phyloP scores from a whole-genome alignment of 1,140 invertebrate species.

The Ceratina australensis region DNA sequence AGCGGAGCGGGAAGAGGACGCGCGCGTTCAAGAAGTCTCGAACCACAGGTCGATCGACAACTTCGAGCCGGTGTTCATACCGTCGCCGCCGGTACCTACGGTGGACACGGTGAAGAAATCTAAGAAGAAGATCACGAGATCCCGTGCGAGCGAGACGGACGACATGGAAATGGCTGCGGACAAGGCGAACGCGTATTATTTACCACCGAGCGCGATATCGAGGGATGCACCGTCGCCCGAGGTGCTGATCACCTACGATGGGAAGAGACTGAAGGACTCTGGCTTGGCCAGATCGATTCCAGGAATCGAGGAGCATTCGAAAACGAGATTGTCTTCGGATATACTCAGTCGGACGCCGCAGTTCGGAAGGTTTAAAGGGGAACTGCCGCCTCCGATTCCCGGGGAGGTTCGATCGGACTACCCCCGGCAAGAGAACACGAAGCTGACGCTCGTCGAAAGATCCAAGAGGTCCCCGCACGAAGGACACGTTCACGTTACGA shows the following conservation, averaged over 20 bases:
- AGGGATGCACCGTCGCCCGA: conserved; percentile 70
- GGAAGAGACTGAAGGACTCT: conserved; percentile 84
- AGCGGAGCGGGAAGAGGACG: conserved; percentile 46
- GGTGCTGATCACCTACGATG: conserved; percentile 86
- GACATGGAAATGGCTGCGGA: conserved; percentile 85
- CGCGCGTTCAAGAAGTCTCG: conserved; percentile 69
- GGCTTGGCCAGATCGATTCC: conserved; percentile 82
- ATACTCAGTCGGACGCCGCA: conserved; percentile 84
- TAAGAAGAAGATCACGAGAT: conserved; percentile 72
- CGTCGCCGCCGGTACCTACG: conserved; percentile 84
- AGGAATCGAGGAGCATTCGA: conserved; percentile 68
- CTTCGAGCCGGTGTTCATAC: conserved; percentile 88
- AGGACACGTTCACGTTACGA: conserved; percentile 48
- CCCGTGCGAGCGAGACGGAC: conserved; percentile 68
- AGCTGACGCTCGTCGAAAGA: conserved; percentile 56
- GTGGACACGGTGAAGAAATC: conserved; percentile 78
- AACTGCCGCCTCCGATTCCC: conserved; percentile 82
- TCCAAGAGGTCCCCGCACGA: conserved; percentile 70
- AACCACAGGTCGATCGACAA: conserved; percentile 74
- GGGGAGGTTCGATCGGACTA: conserved; percentile 66
- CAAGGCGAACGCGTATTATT: conserved; percentile 85
- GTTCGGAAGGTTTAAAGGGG: conserved; percentile 85
- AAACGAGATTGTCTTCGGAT: conserved; percentile 77
- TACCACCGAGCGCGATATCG: conserved; percentile 76
- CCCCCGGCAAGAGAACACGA: conserved; percentile 51